Conservation (phyloP, 2,797 vertebrate species). For the Champsocephalus esox region DNA sequence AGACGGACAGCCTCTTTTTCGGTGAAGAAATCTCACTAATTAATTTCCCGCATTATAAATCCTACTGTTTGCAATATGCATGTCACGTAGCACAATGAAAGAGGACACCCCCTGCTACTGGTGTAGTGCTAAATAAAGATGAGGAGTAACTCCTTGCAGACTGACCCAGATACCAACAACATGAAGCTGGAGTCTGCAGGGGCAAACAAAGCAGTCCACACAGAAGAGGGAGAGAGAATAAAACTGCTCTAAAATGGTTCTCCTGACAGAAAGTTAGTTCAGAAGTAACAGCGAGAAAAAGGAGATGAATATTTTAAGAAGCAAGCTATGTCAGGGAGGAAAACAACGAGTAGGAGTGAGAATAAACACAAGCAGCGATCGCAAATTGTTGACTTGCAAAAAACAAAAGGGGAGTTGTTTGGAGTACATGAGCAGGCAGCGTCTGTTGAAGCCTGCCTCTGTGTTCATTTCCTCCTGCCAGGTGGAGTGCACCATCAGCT, state of each 20-base stretch:
- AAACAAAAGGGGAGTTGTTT: slow-evolving; percentile 36
- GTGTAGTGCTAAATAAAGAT: slow-evolving; percentile 68
- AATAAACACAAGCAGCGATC: slow-evolving; percentile 65
- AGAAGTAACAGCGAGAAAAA: slow-evolving; percentile 59
- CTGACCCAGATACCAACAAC: slow-evolving; percentile 82
- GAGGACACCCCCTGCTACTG: slow-evolving; percentile 69
- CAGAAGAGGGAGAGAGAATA: slow-evolving; percentile 32
- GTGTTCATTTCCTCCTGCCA: slow-evolving; percentile 48
- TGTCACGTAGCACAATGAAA: slow-evolving; percentile 76
- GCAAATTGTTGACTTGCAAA: slow-evolving; percentile 79
- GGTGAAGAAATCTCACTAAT: slow-evolving; percentile 75
- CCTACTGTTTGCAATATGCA: slow-evolving; percentile 76
- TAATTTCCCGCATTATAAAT: slow-evolving; percentile 61
- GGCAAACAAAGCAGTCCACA: slow-evolving; percentile 69
- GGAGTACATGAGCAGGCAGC: slow-evolving; percentile 48
- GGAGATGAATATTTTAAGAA: slow-evolving; percentile 79
- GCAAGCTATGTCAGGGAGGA: slow-evolving; percentile 65
- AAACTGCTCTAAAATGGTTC: slow-evolving; percentile 58
- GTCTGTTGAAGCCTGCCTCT: slow-evolving; percentile 62
- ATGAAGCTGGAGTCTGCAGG: slow-evolving; percentile 70
- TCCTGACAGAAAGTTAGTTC: slow-evolving; percentile 78
- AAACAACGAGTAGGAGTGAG: slow-evolving; percentile 52
- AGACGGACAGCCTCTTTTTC: slow-evolving; percentile 75
- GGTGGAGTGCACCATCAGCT: slow-evolving; percentile 78
- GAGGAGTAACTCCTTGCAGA: slow-evolving; percentile 63